Evolutionary conservation across 2,113 vertebrate species (phyloP).

Genomic region (Cariama cristata): DNA sequence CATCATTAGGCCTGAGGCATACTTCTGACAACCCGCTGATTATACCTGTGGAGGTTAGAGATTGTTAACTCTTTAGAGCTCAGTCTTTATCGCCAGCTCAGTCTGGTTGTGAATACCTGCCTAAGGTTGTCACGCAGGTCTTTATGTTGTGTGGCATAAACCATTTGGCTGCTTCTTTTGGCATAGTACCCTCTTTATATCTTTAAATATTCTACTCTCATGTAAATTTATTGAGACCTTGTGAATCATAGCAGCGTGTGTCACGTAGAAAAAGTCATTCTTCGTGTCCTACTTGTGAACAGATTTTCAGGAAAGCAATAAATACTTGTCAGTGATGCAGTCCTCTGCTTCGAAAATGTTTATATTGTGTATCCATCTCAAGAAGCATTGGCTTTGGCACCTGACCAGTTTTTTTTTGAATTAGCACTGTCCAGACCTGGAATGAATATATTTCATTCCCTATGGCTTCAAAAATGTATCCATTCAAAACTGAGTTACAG

Average conservation of each 20-base stretch:
- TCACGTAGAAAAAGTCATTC: background rate
- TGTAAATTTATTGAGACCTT: background rate
- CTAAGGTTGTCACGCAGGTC: background rate
- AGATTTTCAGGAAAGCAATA: background rate
- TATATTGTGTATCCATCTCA: background rate
- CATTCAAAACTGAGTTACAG: background rate
- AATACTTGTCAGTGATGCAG: background rate
- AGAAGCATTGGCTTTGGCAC: background rate
- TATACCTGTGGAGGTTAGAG: background rate
- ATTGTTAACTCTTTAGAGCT: background rate
- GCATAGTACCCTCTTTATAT: background rate
- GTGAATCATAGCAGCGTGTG: background rate
- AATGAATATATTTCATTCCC: background rate
- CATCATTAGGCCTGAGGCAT: background rate
- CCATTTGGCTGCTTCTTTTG: background rate
- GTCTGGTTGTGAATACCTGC: background rate
- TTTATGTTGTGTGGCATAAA: background rate
- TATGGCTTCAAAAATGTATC: background rate
- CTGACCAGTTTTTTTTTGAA: background rate
- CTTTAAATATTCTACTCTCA: background rate
- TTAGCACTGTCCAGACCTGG: background rate
- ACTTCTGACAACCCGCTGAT: background rate
- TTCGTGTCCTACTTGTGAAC: background rate
- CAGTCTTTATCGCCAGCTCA: background rate
- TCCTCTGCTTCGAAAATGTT: background rate